These are phyloP conservation scores for Anodontia alba DNA, from an alignment of 2,888 invertebrate species.

Conservation along the genomic window DNA sequence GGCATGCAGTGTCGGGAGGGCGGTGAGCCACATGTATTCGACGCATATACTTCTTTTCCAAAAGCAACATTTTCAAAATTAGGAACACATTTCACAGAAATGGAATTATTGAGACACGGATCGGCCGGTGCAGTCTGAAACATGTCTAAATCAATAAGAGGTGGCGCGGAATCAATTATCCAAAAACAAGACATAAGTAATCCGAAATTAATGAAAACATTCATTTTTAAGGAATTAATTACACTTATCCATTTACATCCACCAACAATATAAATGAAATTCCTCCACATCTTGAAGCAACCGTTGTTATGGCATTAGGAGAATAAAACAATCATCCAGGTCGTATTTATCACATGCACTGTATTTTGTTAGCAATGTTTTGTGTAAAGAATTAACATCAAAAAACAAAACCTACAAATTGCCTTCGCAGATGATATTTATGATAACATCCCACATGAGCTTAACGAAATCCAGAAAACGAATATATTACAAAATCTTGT, in stretches of 20 bases:
- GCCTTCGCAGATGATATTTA: conserved; percentile 5
- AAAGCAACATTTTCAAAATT: conserved; percentile 99
- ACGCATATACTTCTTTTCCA: conserved; percentile 91
- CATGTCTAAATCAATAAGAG: conserved; percentile 54
- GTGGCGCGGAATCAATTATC: conserved; percentile 18
- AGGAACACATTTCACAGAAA: conserved; percentile 91
- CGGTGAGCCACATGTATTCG: conserved; percentile 95
- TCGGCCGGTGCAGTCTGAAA: conserved; percentile 55
- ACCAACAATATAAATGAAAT: background rate
- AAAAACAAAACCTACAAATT: conserved; percentile 17
- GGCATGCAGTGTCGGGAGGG: conserved; percentile 83
- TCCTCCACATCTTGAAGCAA: background rate
- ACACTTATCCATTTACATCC: conserved; percentile 23
- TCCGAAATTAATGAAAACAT: conserved; percentile 12
- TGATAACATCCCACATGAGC: conserved; percentile 4
- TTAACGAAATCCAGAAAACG: conserved; percentile 12
- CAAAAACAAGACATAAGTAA: conserved; percentile 25
- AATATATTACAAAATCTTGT: background rate
- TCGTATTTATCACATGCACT: conserved; percentile 1
- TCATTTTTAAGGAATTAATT: conserved; percentile 23
- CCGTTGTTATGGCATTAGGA: background rate
- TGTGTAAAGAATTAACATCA: conserved; percentile 17
- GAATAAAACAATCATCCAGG: conserved; percentile 4
- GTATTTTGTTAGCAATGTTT: conserved; percentile 9
- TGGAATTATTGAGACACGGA: conserved; percentile 47